Evolutionary conservation across 2,797 vertebrate species (phyloP).

Genomic region (Bovichtus diacanthus): DNA sequence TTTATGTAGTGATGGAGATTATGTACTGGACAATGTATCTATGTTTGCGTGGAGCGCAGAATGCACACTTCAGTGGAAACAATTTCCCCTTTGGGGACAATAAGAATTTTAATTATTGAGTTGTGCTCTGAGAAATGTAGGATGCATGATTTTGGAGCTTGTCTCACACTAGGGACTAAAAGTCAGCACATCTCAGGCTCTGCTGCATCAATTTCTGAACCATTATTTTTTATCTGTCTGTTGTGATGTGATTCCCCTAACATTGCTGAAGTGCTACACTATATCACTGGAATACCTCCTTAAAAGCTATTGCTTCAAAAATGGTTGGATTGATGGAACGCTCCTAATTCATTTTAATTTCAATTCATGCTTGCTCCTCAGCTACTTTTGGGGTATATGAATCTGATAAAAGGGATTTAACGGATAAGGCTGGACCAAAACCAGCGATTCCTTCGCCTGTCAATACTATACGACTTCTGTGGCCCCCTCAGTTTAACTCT

Average conservation of each 20-base stretch:
- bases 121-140: background rate
- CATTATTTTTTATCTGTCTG: background rate
- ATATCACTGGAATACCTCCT: background rate
- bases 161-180: background rate
- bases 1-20: background rate
- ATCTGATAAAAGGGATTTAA: background rate
- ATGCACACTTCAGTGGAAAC: constrained; percentile 1
- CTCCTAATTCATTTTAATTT: background rate
- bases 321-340: background rate
- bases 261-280: background rate
- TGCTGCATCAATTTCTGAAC: background rate
- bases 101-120: background rate
- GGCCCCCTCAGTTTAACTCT: too few species aligned
- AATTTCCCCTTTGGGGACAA: background rate
- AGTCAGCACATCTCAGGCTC: background rate
- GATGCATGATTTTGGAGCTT: background rate
- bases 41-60: background rate
- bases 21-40: background rate
- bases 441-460: background rate
- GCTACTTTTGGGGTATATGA: background rate
- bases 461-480: background rate
- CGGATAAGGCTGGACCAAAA: background rate
- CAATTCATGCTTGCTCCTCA: background rate
- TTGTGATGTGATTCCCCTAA: background rate
- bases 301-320: background rate